Conservation (phyloP, 2,113 vertebrate species). For the Myodes glareolus region DNA sequence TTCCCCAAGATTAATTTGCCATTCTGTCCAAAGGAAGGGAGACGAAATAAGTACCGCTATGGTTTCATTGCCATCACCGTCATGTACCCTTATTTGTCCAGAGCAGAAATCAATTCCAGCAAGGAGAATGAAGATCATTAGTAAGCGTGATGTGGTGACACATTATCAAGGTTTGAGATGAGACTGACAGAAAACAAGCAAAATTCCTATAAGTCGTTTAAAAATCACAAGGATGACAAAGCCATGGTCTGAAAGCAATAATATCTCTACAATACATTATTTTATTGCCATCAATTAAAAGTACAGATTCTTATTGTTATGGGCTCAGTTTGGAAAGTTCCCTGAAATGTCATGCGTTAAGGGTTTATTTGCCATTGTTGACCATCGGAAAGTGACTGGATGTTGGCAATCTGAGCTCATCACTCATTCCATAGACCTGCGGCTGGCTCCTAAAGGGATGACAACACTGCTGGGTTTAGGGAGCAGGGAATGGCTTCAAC, state of each 20-base stretch:
- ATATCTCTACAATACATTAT: neutral
- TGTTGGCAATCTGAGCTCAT: neutral
- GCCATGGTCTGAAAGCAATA: neutral
- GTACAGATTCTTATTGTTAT: neutral
- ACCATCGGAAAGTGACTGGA: neutral
- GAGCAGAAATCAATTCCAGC: neutral
- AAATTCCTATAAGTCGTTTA: constrained; percentile 33
- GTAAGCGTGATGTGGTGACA: constrained; percentile 6
- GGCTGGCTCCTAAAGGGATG: no score
- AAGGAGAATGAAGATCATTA: constrained; percentile 32
- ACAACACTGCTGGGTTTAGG: neutral
- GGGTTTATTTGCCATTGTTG: neutral
- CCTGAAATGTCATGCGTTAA: neutral
- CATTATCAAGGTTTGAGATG: neutral
- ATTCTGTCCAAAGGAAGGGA: neutral
- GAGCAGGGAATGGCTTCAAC: neutral
- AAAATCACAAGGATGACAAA: constrained; percentile 43
- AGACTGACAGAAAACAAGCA: neutral
- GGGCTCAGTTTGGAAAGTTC: neutral
- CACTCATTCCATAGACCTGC: neutral
- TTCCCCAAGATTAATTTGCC: neutral
- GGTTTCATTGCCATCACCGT: neutral
- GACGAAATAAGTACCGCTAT: neutral
- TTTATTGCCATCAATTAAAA: neutral
- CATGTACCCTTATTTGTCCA: neutral